Conservation (phyloP, 2,797 vertebrate species). For the Characodon lateralis region DNA sequence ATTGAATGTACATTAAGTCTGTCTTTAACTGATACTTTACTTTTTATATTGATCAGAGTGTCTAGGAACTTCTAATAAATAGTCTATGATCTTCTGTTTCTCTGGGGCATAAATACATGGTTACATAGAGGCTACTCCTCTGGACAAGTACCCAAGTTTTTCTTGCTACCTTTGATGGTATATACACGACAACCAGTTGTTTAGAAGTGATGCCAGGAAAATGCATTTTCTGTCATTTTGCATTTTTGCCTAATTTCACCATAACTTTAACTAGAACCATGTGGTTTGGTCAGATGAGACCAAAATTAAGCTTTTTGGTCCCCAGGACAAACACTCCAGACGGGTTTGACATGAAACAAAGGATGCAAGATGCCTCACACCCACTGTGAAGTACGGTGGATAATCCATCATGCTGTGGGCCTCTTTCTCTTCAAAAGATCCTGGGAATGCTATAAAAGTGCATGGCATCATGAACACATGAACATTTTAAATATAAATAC, state of each 20-base stretch:
- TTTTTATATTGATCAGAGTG: not conserved
- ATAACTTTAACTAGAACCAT: no score
- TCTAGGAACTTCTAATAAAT: not conserved
- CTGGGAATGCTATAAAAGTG: not conserved
- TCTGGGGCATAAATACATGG: not conserved
- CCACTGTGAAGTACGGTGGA: no score
- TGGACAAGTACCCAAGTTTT: no score
- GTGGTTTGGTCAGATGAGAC: not conserved
- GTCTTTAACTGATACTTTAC: not conserved
- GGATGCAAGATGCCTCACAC: no score
- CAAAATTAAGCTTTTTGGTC: not conserved
- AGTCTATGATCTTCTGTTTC: not conserved
- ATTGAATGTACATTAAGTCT: not conserved
- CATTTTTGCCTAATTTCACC: no score
- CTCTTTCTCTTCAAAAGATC: not conserved
- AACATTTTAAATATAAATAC: no score
- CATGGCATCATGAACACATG: not conserved
- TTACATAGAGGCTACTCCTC: not conserved
- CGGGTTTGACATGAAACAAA: not conserved
- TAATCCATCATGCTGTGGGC: not conserved
- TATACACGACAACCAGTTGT: no score
- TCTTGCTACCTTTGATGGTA: no score
- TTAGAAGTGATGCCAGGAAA: no score
- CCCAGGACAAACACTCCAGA: not conserved
- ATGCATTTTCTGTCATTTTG: no score